These are phyloP conservation scores for Limnephilus auricula DNA, from an alignment of 2,888 invertebrate species.

Conservation along the genomic window DNA sequence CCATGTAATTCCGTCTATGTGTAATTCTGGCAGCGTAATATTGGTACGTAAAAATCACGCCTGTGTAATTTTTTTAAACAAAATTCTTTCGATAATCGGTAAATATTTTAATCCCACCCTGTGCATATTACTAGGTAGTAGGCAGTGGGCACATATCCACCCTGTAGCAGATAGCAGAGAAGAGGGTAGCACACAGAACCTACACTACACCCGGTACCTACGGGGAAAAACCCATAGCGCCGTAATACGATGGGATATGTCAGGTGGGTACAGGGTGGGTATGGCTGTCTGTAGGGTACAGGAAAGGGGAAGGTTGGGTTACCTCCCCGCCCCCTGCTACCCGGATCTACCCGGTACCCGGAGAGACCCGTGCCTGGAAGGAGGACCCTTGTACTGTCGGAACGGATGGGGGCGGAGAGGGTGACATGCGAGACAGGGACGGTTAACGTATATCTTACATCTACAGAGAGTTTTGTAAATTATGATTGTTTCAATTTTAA, in stretches of 20 bases:
- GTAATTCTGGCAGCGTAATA: no score
- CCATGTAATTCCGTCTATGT: no score
- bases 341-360: constrained; percentile 48
- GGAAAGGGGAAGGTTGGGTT: not conserved
- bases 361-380: constrained; percentile 41
- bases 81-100: not conserved
- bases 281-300: not conserved
- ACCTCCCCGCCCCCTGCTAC: constrained; percentile 51
- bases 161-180: not conserved
- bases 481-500: not conserved
- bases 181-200: not conserved
- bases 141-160: not conserved
- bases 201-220: constrained; percentile 23
- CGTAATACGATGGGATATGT: constrained; percentile 55
- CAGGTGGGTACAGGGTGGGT: constrained; percentile 28
- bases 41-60: no score
- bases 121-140: not conserved
- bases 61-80: no score
- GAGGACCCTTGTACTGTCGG: not conserved
- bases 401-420: constrained; percentile 10
- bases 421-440: constrained; percentile 17
- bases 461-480: not conserved
- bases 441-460: not conserved
- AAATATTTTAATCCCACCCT: not conserved
- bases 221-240: constrained; percentile 59